A percentile compares a stretch with the other conserved stretches of the same genome.
These are phyloP conservation scores for Gymnoscopelus microlampas DNA, from an alignment of 2,797 vertebrate genomes.

Conservation along the genomic window DNA sequence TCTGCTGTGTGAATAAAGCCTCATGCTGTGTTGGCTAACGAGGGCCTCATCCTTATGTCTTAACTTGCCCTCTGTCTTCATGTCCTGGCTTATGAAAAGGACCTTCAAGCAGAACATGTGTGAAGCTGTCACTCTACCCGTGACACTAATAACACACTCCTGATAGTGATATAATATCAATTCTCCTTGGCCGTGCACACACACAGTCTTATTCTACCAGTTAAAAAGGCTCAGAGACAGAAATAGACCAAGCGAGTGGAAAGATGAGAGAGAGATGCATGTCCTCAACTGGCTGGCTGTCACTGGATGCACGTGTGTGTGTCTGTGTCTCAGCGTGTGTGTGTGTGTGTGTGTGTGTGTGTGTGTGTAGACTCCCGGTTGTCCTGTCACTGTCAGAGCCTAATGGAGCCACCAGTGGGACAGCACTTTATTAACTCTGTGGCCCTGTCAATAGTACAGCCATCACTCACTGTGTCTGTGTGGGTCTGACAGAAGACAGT, in stretches of 20 bases:
- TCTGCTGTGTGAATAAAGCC: no score
- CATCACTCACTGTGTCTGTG: slow-evolving; percentile 72
- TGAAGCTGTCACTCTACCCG: slow-evolving; percentile 74
- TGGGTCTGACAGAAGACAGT: slow-evolving; percentile 7
- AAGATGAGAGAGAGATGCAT: slow-evolving; percentile 73
- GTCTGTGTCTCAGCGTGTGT: slow-evolving; percentile 37
- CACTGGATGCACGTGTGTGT: slow-evolving; percentile 70
- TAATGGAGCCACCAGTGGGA: slow-evolving; percentile 82
- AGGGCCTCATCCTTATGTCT: slow-evolving; percentile 15
- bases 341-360: not conserved
- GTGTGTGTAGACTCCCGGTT: slow-evolving; percentile 46
- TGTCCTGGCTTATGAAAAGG: slow-evolving; percentile 64
- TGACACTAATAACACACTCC: slow-evolving; percentile 79
- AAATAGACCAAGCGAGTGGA: slow-evolving; percentile 72
- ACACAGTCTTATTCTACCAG: slow-evolving; percentile 29
- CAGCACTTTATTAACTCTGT: slow-evolving; percentile 84
- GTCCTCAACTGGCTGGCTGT: slow-evolving; percentile 77
- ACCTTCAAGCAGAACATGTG: slow-evolving; percentile 73
- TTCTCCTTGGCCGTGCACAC: not conserved
- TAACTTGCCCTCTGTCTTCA: slow-evolving; percentile 39
- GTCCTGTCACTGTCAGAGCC: slow-evolving; percentile 81
- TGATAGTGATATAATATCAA: slow-evolving; percentile 72
- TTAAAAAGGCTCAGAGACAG: slow-evolving; percentile 70
- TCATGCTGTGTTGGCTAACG: no score
- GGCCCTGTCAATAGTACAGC: slow-evolving; percentile 82